These are phyloP conservation scores for Scomber japonicus DNA, from an alignment of 2,113 vertebrate species.

Conservation along the genomic window DNA sequence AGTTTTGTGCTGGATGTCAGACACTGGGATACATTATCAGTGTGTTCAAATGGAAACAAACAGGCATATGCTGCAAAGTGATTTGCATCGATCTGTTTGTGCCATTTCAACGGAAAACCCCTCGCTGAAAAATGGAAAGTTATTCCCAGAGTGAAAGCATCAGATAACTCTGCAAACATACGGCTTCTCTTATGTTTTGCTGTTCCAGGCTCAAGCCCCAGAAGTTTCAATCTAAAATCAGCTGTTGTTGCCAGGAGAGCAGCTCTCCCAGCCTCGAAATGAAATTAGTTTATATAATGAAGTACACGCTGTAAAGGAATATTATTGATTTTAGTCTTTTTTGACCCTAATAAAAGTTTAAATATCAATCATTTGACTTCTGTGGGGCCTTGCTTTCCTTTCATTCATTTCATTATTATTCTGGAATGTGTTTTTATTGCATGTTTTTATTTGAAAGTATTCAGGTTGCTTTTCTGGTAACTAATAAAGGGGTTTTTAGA, in stretches of 20 bases:
- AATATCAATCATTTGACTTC: neutral
- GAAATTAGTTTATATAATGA: conserved; percentile 1
- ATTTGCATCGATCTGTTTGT: conserved; percentile 69
- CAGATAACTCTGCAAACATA: neutral
- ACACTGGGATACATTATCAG: conserved; percentile 6
- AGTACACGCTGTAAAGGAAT: neutral
- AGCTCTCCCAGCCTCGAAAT: neutral
- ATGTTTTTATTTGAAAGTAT: neutral
- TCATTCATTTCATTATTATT: too few species aligned
- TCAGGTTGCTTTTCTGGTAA: neutral
- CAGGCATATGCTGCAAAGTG: conserved; percentile 23
- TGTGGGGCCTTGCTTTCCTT: too few species aligned
- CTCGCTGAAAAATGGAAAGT: conserved; percentile 55
- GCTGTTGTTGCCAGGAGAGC: conserved; percentile 3
- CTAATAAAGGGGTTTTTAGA: neutral
- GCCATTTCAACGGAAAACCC: conserved; percentile 11
- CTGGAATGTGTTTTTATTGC: too few species aligned
- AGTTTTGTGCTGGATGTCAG: conserved; percentile 6
- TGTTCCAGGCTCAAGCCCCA: conserved; percentile 1
- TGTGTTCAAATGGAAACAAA: conserved; percentile 38
- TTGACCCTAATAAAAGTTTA: neutral
- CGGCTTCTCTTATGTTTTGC: conserved; percentile 16
- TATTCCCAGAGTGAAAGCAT: conserved; percentile 31
- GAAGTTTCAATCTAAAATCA: conserved; percentile 15
- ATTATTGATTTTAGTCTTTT: neutral